Conservation (phyloP, 2,797 vertebrate species). For the Triplophysa yarkandensis region DNA sequence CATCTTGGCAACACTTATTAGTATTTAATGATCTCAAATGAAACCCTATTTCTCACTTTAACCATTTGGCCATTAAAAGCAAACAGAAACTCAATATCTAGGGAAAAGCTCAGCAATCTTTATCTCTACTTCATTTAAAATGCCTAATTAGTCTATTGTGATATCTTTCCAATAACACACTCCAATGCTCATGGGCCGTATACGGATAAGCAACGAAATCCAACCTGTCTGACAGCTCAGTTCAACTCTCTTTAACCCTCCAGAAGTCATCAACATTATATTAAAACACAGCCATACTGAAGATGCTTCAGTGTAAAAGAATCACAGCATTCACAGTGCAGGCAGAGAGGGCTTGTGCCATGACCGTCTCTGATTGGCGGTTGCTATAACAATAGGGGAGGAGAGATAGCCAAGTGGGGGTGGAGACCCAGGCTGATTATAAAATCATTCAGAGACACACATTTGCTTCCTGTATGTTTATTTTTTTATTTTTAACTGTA, state of each 20-base stretch:
- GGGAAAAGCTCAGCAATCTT: background rate
- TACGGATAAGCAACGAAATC: constrained; percentile 14
- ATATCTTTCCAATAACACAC: background rate
- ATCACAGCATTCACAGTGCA: constrained; percentile 64
- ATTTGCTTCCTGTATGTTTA: constrained; percentile 62
- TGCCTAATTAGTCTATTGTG: constrained; percentile 23
- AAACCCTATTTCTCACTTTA: background rate
- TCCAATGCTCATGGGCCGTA: background rate
- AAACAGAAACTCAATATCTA: background rate
- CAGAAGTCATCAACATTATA: constrained; percentile 20
- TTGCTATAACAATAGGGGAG: constrained; percentile 77
- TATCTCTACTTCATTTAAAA: background rate
- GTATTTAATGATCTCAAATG: background rate
- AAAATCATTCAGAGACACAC: constrained; percentile 70
- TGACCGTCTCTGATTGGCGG: constrained; percentile 66
- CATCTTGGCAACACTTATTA: background rate
- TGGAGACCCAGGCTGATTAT: constrained; percentile 71
- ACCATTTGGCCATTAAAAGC: background rate
- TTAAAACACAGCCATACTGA: constrained; percentile 53
- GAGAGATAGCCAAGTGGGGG: constrained; percentile 63
- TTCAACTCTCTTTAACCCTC: constrained; percentile 18
- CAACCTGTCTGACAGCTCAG: constrained; percentile 27
- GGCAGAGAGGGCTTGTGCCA: constrained; percentile 58
- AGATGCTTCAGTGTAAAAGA: constrained; percentile 61
- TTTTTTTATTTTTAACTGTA: constrained; percentile 54